Conservation (phyloP, 2,888 invertebrate species). For the Andrena camellia region DNA sequence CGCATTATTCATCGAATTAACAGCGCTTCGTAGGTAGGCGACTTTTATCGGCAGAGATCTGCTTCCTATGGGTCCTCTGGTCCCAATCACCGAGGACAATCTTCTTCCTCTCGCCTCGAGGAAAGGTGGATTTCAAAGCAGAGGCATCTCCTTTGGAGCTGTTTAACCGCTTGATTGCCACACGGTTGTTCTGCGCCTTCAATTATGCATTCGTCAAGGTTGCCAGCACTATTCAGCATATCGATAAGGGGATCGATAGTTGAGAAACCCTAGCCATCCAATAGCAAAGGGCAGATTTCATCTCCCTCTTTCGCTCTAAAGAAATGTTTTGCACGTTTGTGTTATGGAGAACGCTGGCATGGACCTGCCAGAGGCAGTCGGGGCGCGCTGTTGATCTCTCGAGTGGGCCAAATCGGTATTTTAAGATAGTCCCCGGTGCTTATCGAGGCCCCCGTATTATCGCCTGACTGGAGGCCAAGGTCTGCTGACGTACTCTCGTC, state of each 20-base stretch:
- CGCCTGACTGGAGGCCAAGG: slow-evolving; percentile 72
- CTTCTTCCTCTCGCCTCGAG: neutral
- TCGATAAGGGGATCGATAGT: too few species aligned
- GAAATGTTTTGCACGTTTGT: slow-evolving; percentile 19
- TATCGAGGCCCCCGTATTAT: slow-evolving; percentile 66
- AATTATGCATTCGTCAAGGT: too few species aligned
- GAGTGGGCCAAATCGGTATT: slow-evolving; percentile 66
- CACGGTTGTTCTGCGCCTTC: too few species aligned
- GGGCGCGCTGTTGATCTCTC: slow-evolving; percentile 54
- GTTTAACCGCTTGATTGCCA: too few species aligned
- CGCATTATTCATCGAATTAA: slow-evolving; percentile 26
- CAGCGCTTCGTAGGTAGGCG: neutral
- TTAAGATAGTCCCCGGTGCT: slow-evolving; percentile 64
- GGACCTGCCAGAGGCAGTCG: slow-evolving; percentile 10
- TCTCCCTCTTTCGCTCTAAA: too few species aligned
- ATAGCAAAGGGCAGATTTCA: too few species aligned
- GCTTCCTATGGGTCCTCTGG: neutral
- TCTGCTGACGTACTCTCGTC: slow-evolving; percentile 55
- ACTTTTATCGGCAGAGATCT: neutral
- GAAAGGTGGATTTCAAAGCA: neutral
- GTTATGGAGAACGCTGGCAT: slow-evolving; percentile 38
- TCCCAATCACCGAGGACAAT: too few species aligned
- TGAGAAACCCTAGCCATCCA: too few species aligned
- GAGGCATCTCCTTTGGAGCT: too few species aligned
- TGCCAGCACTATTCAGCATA: too few species aligned